Evolutionary conservation across 1,140 invertebrate species (phyloP), one percentile per base, ranked within the genome.

Genomic region (Aphidius gifuensis): DNA sequence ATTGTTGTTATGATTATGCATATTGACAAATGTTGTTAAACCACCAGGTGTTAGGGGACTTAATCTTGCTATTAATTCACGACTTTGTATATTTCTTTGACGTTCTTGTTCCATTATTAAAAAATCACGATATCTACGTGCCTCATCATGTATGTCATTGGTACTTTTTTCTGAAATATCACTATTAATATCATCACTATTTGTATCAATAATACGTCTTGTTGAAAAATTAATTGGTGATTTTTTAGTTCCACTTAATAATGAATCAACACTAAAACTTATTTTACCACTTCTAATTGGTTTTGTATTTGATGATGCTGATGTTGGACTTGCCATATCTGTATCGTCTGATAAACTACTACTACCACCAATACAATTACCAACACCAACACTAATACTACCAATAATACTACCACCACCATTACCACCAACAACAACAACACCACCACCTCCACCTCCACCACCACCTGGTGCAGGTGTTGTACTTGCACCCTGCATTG

Each of bases 181-280:
- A 61, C 65, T 56, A 9, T 49, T 48, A 4, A 48, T 23, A 63
- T 63, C 56, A 46, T 63, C 56, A 23, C 48, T 44, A 32, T 32
- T 32, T 32, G 23, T 32, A 46, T 57, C n/a, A 56, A 62, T 40
- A 49, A n/a, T 54, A 4, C 42, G 47, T 50, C 50, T 48, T 39
- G 48, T 60, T 2, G 58, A 47, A n/a, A 57, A 63, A 50, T 60
- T 64, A 5, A 67, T 46, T 39, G 72, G 69, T 38, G 74, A 73
- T 61, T 76, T 77, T 65, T 74, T 77, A 64, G 78, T 80, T 54
- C 78, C 72, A 66, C 80, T 81, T 9, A 81, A 68, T 57, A 81
- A 62, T 43, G 79, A 59, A 61, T 81, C 80, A 44, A 81, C 80
- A 69, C 80, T 81, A 62, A 81, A 81, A 67, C 76, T 80, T 64